phyloP scores from a whole-genome alignment of 2,113 vertebrate species.

The Gobio gobio region DNA sequence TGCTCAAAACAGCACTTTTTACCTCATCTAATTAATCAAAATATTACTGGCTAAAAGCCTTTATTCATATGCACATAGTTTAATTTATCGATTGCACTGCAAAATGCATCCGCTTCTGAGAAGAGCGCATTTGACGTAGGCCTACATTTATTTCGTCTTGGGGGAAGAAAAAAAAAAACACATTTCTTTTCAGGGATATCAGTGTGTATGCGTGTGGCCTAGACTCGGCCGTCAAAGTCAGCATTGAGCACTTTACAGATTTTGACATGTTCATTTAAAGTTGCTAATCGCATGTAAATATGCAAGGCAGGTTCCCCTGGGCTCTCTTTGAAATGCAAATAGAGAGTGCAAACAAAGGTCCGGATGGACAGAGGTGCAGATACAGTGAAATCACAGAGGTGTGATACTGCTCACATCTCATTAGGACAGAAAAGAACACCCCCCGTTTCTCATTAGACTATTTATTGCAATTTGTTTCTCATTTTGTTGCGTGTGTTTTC shows the following conservation, averaged over 20 bases:
- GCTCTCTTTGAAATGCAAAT: slow-evolving; percentile 81
- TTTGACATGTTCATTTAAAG: slow-evolving; percentile 80
- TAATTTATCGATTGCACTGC: slow-evolving; percentile 46
- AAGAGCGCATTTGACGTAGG: slow-evolving; percentile 6
- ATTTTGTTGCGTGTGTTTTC: slow-evolving; percentile 45
- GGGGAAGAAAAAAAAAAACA: neutral
- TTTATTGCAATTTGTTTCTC: slow-evolving; percentile 55
- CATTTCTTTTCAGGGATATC: slow-evolving; percentile 1
- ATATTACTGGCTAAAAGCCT: slow-evolving; percentile 46
- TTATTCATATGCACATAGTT: slow-evolving; percentile 46
- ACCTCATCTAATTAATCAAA: slow-evolving; percentile 59
- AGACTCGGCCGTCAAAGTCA: slow-evolving; percentile 57
- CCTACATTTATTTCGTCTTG: neutral
- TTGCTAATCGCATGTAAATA: slow-evolving; percentile 81
- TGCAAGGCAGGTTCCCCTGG: slow-evolving; percentile 75
- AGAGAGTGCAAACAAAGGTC: slow-evolving; percentile 75
- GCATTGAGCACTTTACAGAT: slow-evolving; percentile 65
- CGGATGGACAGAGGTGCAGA: slow-evolving; percentile 70
- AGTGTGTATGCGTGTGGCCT: neutral
- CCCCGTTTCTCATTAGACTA: slow-evolving; percentile 62
- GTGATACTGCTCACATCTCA: slow-evolving; percentile 67
- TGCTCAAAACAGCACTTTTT: slow-evolving; percentile 56
- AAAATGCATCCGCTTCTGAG: slow-evolving; percentile 18
- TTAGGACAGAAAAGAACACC: slow-evolving; percentile 69
- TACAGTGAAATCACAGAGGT: slow-evolving; percentile 69